These are phyloP conservation scores for Mystacides longicornis DNA, from an alignment of 2,888 invertebrate species.

Conservation along the genomic window DNA sequence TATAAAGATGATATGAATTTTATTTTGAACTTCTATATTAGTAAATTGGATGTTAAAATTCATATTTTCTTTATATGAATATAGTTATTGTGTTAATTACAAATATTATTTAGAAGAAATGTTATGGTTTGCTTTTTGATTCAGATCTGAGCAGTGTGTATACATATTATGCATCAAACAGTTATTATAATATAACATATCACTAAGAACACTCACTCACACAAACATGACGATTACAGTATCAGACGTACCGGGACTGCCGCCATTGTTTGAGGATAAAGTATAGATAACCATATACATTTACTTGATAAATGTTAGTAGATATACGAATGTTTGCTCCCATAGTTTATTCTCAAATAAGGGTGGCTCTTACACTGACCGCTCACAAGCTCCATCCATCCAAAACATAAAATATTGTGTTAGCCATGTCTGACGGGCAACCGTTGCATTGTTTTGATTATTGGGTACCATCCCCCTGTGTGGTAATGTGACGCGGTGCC, in stretches of 20 bases:
- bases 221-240: not conserved
- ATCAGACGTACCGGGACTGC: not conserved
- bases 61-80: not conserved
- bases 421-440: constrained; percentile 49
- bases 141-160: constrained; percentile 1
- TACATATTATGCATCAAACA: not conserved
- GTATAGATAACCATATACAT: not conserved
- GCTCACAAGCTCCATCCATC: too few relatives aligned
- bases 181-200: not conserved
- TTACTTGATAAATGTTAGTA: constrained; percentile 2
- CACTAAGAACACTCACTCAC: not conserved
- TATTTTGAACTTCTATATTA: not conserved
- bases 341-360: too few relatives aligned
- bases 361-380: too few relatives aligned
- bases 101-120: not conserved
- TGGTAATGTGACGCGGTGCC: constrained; percentile 44
- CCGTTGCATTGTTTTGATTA: constrained; percentile 53
- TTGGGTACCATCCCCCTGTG: constrained; percentile 44
- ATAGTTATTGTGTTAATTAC: not conserved
- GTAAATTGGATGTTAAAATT: not conserved
- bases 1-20: not conserved
- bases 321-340: too few relatives aligned
- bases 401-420: constrained; percentile 24
- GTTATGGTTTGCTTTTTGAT: not conserved
- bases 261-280: not conserved